Percentiles rank a stretch among this genome's conserved stretches.
phyloP scores from a whole-genome alignment of 2,888 invertebrate genomes.

The Zaprionus lineosus region DNA sequence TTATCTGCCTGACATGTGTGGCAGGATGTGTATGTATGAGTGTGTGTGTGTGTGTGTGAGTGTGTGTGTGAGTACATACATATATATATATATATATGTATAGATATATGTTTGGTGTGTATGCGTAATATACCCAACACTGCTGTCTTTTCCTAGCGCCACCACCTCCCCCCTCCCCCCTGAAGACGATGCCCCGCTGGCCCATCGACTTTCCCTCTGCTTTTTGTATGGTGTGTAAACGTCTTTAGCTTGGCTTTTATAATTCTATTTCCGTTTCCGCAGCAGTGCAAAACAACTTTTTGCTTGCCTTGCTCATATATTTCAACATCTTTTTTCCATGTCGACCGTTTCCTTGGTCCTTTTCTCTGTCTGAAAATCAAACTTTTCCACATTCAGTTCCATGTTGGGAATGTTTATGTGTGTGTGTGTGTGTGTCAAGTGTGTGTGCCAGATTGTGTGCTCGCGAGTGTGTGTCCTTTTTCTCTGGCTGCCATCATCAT shows the following conservation, averaged over 20 bases:
- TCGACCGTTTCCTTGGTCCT: constrained; percentile 47
- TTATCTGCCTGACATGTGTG: constrained; percentile 56
- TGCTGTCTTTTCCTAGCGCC: no score
- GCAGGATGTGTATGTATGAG: constrained; percentile 6
- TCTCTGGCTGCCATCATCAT: constrained; percentile 56
- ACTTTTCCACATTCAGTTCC: constrained; percentile 53
- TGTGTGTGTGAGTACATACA: no score
- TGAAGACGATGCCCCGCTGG: no score
- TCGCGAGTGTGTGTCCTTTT: constrained; percentile 23
- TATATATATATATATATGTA: no score
- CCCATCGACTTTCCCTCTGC: constrained; percentile 26
- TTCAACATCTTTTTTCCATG: constrained; percentile 61
- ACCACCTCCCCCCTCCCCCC: no score
- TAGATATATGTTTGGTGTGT: no score
- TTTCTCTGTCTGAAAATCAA: constrained; percentile 56
- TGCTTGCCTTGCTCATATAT: constrained; percentile 44
- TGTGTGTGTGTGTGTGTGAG: neutral
- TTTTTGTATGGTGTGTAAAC: constrained; percentile 65
- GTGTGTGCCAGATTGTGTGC: neutral
- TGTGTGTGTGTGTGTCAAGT: constrained; percentile 9
- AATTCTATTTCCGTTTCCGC: constrained; percentile 81
- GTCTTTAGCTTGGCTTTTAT: constrained; percentile 77
- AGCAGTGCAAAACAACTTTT: constrained; percentile 39
- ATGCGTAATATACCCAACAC: no score
- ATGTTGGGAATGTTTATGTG: neutral